Evolutionary conservation across 2,113 vertebrate species (phyloP).

Genomic region (Bufo bufo): DNA sequence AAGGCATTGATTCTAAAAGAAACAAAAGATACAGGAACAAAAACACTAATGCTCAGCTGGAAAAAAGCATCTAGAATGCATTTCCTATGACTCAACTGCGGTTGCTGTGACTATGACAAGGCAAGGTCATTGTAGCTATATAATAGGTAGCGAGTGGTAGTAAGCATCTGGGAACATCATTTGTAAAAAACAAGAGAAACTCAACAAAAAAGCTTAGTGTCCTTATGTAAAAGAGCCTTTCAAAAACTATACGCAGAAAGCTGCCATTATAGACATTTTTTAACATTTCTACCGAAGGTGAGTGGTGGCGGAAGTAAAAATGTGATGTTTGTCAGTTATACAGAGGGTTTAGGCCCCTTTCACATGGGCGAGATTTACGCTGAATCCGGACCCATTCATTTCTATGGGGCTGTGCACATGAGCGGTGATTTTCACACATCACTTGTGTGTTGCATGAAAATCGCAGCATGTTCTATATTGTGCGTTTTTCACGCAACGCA

Average conservation of each 20-base stretch:
- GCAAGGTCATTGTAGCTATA: neutral
- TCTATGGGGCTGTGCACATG: no score
- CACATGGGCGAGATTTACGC: no score
- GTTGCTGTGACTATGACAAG: neutral
- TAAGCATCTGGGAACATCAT: neutral
- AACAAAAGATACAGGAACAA: neutral
- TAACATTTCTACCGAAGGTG: neutral
- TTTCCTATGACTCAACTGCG: neutral
- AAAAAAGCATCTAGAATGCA: neutral
- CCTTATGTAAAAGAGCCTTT: neutral
- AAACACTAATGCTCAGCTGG: neutral
- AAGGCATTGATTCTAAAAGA: neutral
- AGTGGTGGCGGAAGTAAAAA: neutral
- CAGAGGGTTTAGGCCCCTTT: neutral
- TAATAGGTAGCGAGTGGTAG: neutral
- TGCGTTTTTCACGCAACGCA: no score
- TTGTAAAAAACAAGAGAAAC: conserved; percentile 11
- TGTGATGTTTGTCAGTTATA: neutral
- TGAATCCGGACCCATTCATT: no score
- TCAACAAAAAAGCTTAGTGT: neutral
- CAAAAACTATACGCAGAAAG: neutral
- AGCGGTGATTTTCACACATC: no score
- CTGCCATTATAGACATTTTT: neutral
- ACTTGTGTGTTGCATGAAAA: no score
- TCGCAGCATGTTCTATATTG: no score